These are phyloP conservation scores for Polydrusus pterygomalis DNA, from an alignment of 2,888 invertebrate genomes.

Conservation along the genomic window DNA sequence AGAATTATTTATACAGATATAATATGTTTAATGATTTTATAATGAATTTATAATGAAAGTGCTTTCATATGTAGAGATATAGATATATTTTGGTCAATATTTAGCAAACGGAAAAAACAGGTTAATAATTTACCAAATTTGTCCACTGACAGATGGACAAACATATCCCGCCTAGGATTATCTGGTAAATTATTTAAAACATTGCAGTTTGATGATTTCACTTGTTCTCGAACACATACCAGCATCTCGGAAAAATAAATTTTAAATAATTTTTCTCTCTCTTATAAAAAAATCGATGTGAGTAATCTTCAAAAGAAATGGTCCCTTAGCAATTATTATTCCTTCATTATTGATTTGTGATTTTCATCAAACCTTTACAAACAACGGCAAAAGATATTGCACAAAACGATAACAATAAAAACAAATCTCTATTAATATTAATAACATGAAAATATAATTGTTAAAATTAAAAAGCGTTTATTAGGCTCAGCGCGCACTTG, in stretches of 20 bases:
- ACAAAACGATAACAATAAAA: not conserved
- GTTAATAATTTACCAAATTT: conserved; percentile 9
- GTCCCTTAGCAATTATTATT: conserved; percentile 33
- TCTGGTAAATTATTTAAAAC: conserved; percentile 1
- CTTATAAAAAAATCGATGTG: conserved; percentile 5
- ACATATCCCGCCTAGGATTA: too few species aligned
- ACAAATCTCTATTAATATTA: not conserved
- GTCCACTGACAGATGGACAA: too few species aligned
- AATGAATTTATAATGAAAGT: not conserved
- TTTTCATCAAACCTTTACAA: conserved; percentile 31
- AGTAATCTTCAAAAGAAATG: conserved; percentile 21
- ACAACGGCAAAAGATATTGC: not conserved
- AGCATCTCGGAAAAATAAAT: not conserved
- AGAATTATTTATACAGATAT: conserved; percentile 23
- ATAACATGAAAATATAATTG: too few species aligned
- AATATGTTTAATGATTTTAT: conserved; percentile 20
- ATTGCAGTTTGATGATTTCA: conserved; percentile 7
- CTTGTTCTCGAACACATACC: not conserved
- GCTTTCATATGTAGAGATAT: conserved; percentile 25
- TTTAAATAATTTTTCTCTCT: not conserved
- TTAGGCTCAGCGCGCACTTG: too few species aligned
- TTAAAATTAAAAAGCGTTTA: too few species aligned
- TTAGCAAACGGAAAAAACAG: conserved; percentile 21
- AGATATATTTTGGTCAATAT: conserved; percentile 30
- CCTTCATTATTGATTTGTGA: conserved; percentile 22